Evolutionary conservation across 2,797 vertebrate genomes (phyloP).

Genomic region (Natrix natrix): DNA sequence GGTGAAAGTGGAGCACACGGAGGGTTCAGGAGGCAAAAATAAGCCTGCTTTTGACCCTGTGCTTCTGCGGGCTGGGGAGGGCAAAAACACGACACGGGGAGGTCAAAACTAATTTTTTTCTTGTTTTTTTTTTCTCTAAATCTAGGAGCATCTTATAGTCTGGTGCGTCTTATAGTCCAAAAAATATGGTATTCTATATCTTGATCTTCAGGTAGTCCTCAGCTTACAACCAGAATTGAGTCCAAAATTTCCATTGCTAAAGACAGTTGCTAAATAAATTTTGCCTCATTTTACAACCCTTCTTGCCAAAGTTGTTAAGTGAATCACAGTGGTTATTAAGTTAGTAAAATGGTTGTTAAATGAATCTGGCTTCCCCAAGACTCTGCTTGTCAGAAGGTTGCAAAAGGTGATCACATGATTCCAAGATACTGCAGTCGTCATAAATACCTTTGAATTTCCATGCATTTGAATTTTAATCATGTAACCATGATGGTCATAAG

Average conservation of each 20-base stretch:
- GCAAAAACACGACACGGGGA: no score
- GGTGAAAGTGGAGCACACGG: no score
- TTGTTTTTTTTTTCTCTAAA: no score
- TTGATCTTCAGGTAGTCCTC: background rate
- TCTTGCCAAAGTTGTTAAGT: background rate
- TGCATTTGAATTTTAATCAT: background rate
- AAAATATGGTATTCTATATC: background rate
- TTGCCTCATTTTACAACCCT: background rate
- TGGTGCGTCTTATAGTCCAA: no score
- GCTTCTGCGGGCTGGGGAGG: no score
- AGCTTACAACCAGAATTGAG: background rate
- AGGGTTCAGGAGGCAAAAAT: no score
- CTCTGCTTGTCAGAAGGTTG: background rate
- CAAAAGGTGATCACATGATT: background rate
- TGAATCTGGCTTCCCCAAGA: background rate
- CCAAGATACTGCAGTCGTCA: background rate
- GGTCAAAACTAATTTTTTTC: no score
- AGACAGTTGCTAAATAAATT: background rate
- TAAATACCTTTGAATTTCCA: background rate
- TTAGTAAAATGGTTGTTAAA: background rate
- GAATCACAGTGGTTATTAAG: background rate
- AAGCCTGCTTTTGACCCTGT: no score
- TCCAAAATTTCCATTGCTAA: background rate
- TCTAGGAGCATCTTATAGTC: no score
- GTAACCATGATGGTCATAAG: background rate